Base-by-base conservation (phyloP, 2,113 vertebrate species). In the Dendrocopos noguchii region DNA sequence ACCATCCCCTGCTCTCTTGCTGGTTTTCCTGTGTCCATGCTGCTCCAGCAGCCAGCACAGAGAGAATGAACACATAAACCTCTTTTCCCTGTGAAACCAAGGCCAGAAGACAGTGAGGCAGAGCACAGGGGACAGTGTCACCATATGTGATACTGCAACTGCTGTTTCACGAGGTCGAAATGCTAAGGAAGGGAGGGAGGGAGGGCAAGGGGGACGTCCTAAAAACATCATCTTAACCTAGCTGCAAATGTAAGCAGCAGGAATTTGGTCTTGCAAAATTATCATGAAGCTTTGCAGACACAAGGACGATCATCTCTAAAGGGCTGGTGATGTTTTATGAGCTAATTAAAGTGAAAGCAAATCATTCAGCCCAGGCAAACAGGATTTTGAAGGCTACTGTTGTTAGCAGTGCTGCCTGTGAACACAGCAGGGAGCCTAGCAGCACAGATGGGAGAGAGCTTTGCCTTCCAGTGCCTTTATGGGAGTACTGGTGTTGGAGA, bases 391-490 rank as follows among this genome's bases (percentile, higher is more conserved):
- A n/a, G 84, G 71, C 89, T 82, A 78, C 63, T 70, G 74, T 61
- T 78, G 64, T 75, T 50, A 50, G 31, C 14, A 3, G 46, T 8
- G 6, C 44, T 31, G 72, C 1, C 57, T 60, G 61, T 5, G 63
- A 76, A 76, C 86, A 15, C 77, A 44, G 81, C 42, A 1, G 94
- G 88, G 59, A 75, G 78, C 80, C 86, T 71, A 73, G 89, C 78
- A 84, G 90, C 29, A 3, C 90, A 85, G 88, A 85, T 88, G 91
- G 92, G 66, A 90, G 46, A 4, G 6, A 72, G 85, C 67, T 80
- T 44, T 80, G 31, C 76, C 71, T 79, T n/a, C 92, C 52, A 39
- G 14, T 7, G n/a, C 12, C 1, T 46, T 47, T 15, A 6, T 50
- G 50, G 70, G 64, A 59, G 2, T 12, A 53, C 90, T 88, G 80